A percentile compares a stretch with the other conserved stretches of the same genome.
Conservation (phyloP, 2,888 invertebrate genomes). For the Drosophila cognata region DNA sequence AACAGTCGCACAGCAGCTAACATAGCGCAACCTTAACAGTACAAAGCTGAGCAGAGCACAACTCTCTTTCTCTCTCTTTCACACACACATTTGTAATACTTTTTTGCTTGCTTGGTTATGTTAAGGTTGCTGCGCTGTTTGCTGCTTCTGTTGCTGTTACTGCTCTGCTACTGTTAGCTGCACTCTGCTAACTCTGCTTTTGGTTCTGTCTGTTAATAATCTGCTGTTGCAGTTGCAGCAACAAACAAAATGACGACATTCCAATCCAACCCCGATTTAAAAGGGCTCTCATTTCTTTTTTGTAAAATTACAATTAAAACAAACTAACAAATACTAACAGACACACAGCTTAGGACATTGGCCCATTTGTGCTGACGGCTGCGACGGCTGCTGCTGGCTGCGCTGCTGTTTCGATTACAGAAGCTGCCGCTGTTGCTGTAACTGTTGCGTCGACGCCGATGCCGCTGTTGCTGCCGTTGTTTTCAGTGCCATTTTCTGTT, state of each 20-base stretch:
- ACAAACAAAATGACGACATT: conserved; percentile 65
- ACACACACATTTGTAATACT: conserved; percentile 48
- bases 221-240: conserved; percentile 22
- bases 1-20: conserved; percentile 43
- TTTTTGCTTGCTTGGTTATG: conserved; percentile 28
- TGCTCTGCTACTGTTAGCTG: conserved; percentile 28
- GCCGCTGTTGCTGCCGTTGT: conserved; percentile 70
- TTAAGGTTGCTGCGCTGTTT: conserved; percentile 23
- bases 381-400: conserved; percentile 49
- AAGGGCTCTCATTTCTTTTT: conserved; percentile 34
- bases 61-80: conserved; percentile 1
- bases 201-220: conserved; percentile 32
- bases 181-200: conserved; percentile 48
- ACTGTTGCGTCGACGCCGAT: conserved; percentile 77
- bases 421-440: conserved; percentile 44
- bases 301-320: conserved; percentile 57
- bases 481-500: conserved; percentile 59
- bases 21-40: conserved; percentile 49
- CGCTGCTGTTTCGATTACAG: conserved; percentile 44
- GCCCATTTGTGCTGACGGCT: conserved; percentile 79
- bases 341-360: conserved; percentile 79
- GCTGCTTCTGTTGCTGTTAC: conserved; percentile 18
- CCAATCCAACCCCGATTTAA: conserved; percentile 38
- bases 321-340: conserved; percentile 58
- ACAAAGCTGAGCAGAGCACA: conserved; percentile 8